Evolutionary conservation across 2,113 vertebrate genomes (phyloP), one percentile per base, ranked within the genome.

Genomic region (Hippocampus comes): DNA sequence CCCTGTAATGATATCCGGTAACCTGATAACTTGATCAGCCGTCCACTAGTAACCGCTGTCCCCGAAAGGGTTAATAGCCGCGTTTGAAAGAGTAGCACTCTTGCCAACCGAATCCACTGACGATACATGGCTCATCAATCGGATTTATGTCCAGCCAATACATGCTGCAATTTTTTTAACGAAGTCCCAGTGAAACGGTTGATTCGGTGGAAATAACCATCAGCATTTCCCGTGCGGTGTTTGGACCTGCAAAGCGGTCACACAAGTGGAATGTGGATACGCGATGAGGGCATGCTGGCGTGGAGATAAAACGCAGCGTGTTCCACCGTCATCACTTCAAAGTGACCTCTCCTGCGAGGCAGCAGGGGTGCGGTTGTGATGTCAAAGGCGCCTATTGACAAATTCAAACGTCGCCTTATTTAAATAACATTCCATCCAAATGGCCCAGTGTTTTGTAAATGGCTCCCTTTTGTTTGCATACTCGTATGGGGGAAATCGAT

Each of bases 211-310:
- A 75, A 77, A 67, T 67, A 57, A 65, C 49, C 74, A 38, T 49
- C 43, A 55, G 42, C 41, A 7, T 55, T 46, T 76, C 23, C 7
- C 42, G 48, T 71, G 43, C 48, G 38, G 23, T 63, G 15, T 68
- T 53, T 72, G 30, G 25, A 21, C 25, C 53, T 68, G 67, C 70
- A 74, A 43, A 49, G 10, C 49, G 43, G 73, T 64, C 74, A 23
- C 53, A 30, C 57, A 17, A 68, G 34, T 79, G 46, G 82, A 89
- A 84, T 81, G 76, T 68, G 77, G 43, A 67, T 63, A 4, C 9
- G 38, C 68, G 71, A 56, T 78, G 65, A 41, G 48, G 74, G 63
- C 64, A 73, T 74, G 76, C 76, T 75, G 75, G 80, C 68, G 30
- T 27, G 34, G 55, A 82, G 57, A 78, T 70, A 59, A 80, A 68